Base-by-base conservation (phyloP, 1,140 invertebrate species). In the Stegodyphus dumicola region DNA sequence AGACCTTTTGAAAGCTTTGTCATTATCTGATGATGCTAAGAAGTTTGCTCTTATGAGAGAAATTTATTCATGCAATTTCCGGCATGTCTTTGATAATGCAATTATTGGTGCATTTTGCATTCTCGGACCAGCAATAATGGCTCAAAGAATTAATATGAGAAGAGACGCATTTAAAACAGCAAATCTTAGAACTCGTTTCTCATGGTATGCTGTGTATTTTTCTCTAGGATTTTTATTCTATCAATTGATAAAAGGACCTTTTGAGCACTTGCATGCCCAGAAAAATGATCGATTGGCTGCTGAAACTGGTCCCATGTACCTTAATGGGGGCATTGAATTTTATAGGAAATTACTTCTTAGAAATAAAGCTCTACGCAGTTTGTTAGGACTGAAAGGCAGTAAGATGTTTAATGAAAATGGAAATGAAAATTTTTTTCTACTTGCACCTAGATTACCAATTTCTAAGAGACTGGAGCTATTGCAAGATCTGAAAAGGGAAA, bases 11-110 rank as follows among this genome's bases (percentile, higher is more conserved):
- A 89, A 94, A 5, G 92, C 95, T 2, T 87, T 96, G 15, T 89
- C 95, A 3, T 88, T 96, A 4, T 93, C 94, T 10, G 93, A 95
- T 67, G 93, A 94, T 69, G 95, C 95, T 6, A 93, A 95, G 89
- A 92, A 94, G 80, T 96, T 95, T 92, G 95, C 93, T 11, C 93
- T 96, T 48, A 95, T 94, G 76, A 92, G 93, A 84, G 93, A 95
- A 91, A 92, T 96, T 67, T 89, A 93, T 76, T 91, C 92, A 89
- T 89, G 91, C 11, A 18, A 76, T 52, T 67, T 85, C 18, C 70
- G 17, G 18, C 17, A 67, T 13, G 9, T 53, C 1, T 56, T 85
- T 51, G 73, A 85, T 13, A 85, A 77, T 77, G 52, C 74, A 2
- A 17, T 18, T 15, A 48, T 76, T 56, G 48, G 11, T 10, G 53